Percentiles rank a stretch among this genome's conserved stretches.
Conservation (phyloP, 2,797 vertebrate genomes). For the Platalea minor region DNA sequence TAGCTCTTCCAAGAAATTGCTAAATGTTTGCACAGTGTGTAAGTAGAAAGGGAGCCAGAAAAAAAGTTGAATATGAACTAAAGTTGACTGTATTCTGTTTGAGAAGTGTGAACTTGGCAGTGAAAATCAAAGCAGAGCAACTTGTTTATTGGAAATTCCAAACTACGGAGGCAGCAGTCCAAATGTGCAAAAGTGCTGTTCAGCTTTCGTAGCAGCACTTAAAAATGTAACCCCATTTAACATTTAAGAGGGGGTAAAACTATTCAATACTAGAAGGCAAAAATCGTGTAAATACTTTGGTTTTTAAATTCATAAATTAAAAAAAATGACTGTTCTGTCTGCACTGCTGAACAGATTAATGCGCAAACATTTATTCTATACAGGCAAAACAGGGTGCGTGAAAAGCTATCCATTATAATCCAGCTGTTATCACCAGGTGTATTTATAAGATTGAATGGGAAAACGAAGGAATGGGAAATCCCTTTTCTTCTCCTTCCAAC, state of each 20-base stretch:
- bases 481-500: background rate
- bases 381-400: background rate
- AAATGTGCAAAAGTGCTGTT: background rate
- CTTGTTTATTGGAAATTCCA: background rate
- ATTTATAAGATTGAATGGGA: background rate
- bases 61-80: background rate
- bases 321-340: background rate
- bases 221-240: background rate
- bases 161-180: background rate
- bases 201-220: background rate
- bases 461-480: background rate
- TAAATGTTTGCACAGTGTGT: background rate
- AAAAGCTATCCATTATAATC: background rate
- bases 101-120: conserved; percentile 29
- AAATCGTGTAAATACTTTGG: background rate
- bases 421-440: background rate
- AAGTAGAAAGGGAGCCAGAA: conserved; percentile 3
- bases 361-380: background rate
- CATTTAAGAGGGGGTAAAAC: background rate
- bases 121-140: conserved; percentile 18
- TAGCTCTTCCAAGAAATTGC: background rate
- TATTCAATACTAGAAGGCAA: background rate
- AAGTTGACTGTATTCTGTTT: conserved; percentile 1
- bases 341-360: background rate
- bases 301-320: background rate